phyloP scores from a whole-genome alignment of 2,888 invertebrate genomes.

The Fissipunctia ypsillon region DNA sequence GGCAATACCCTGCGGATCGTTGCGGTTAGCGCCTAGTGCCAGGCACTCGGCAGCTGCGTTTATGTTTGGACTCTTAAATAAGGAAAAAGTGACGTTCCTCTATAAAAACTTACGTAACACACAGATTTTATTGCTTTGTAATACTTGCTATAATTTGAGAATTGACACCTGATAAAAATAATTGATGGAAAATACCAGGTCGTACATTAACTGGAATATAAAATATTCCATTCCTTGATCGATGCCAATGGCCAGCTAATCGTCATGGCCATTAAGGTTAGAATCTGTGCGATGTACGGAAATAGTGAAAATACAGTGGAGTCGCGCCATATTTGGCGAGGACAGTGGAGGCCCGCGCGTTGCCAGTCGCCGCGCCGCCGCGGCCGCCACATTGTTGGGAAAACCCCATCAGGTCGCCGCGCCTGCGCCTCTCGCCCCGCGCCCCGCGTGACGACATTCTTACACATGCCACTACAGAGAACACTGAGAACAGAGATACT shows the following conservation, averaged over 20 bases:
- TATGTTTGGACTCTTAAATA: slow-evolving; percentile 48
- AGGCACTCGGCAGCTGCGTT: slow-evolving; percentile 21
- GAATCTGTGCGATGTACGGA: slow-evolving; percentile 70
- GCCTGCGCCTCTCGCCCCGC: slow-evolving; percentile 63
- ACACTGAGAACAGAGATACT: slow-evolving; percentile 26
- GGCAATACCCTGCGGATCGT: slow-evolving; percentile 47
- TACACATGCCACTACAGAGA: slow-evolving; percentile 57
- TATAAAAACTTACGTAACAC: slow-evolving; percentile 31
- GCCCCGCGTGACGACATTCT: slow-evolving; percentile 67
- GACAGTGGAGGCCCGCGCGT: slow-evolving; percentile 73
- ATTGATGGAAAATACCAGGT: slow-evolving; percentile 15
- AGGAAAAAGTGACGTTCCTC: slow-evolving; percentile 51
- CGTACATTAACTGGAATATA: slow-evolving; percentile 2
- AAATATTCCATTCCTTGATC: slow-evolving; percentile 6
- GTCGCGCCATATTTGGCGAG: slow-evolving; percentile 82
- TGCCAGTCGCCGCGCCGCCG: slow-evolving; percentile 61
- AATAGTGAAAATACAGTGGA: slow-evolving; percentile 76
- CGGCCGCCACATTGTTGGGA: slow-evolving; percentile 85
- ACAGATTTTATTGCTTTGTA: slow-evolving; percentile 40
- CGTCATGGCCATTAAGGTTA: slow-evolving; percentile 41
- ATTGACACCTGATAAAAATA: slow-evolving; percentile 11
- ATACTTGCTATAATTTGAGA: slow-evolving; percentile 41
- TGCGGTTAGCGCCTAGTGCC: slow-evolving; percentile 47
- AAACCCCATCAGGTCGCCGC: slow-evolving; percentile 82
- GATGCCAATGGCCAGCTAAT: slow-evolving; percentile 12